Conservation (phyloP, 2,797 vertebrate genomes). For the Tapera naevia region DNA sequence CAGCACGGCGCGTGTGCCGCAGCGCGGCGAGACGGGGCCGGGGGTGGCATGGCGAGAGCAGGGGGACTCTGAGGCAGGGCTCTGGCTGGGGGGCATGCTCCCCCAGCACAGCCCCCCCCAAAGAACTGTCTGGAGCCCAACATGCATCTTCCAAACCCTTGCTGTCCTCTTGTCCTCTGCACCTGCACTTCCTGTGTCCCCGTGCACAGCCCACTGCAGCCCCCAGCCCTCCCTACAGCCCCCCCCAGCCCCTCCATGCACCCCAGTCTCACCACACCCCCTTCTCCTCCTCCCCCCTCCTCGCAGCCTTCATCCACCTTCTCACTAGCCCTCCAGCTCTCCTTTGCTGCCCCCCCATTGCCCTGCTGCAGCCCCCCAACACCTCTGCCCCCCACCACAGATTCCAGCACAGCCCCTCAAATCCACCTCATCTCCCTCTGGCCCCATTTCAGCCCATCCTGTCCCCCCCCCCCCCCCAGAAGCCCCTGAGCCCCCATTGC, state of each 20-base stretch:
- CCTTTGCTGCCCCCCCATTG: neutral
- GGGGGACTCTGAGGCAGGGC: neutral
- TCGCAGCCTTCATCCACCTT: neutral
- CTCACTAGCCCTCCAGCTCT: neutral
- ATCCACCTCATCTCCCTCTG: neutral
- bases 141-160: neutral
- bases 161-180: no score
- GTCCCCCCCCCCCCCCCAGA: neutral
- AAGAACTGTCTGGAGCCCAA: neutral
- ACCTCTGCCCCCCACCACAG: no score
- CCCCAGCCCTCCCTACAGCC: neutral
- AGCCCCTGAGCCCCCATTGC: neutral
- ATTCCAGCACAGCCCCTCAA: neutral
- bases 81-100: accelerated
- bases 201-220: neutral
- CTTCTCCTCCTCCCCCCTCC: no score
- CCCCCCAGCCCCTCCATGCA: no score
- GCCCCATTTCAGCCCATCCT: neutral
- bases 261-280: neutral
- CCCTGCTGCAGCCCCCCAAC: no score
- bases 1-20: accelerated
- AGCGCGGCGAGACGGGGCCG: accelerated
- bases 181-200: neutral
- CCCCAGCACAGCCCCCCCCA: neutral
- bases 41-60: neutral